Evolutionary conservation across 2,113 vertebrate species (phyloP).

Genomic region (Pygoscelis adeliae): DNA sequence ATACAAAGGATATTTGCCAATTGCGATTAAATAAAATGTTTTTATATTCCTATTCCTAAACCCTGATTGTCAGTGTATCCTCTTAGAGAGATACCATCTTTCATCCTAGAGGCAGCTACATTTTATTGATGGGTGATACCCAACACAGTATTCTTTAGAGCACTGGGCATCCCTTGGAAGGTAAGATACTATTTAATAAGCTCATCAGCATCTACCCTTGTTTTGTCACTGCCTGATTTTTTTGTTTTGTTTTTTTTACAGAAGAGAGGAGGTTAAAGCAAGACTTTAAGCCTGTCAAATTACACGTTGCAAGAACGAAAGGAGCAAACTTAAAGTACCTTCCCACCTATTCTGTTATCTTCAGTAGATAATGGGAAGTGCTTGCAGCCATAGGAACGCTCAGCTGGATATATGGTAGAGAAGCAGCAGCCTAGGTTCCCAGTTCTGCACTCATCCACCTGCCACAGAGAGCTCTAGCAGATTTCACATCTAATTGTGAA

Average conservation of each 20-base stretch:
- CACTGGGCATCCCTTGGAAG: neutral
- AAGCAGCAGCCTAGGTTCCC: neutral
- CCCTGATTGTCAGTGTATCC: neutral
- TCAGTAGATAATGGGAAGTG: neutral
- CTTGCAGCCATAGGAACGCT: neutral
- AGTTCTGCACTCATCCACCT: neutral
- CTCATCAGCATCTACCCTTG: neutral
- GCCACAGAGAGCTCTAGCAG: neutral
- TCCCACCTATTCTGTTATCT: neutral
- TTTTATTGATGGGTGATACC: neutral
- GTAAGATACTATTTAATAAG: neutral
- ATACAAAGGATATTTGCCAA: neutral
- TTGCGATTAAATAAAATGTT: neutral
- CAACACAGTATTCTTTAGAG: neutral
- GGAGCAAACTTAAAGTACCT: neutral
- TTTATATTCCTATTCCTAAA: neutral
- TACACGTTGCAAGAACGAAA: neutral
- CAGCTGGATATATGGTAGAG: neutral
- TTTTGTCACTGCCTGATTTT: neutral
- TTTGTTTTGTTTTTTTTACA: no score
- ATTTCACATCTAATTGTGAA: slow-evolving; percentile 50
- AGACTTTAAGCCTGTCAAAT: neutral
- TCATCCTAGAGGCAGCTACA: neutral
- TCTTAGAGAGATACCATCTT: neutral
- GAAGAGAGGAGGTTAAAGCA: no score